A percentile compares a stretch with the other conserved stretches of the same genome.
phyloP scores from a whole-genome alignment of 1,140 invertebrate species.

The Apis laboriosa region DNA sequence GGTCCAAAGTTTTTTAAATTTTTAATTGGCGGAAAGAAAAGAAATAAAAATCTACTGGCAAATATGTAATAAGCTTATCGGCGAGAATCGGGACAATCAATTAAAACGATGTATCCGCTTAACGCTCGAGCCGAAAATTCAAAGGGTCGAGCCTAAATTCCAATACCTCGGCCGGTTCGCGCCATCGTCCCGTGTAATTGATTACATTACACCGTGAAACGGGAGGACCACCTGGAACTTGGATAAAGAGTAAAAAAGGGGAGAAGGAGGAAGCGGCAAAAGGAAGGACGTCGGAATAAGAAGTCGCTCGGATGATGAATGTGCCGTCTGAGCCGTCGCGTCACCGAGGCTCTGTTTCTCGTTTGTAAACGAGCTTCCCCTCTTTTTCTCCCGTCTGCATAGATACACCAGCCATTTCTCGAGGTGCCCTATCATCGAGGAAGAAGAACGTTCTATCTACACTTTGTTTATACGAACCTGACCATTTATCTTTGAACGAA shows the following conservation, averaged over 20 bases:
- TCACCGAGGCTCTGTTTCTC: slow-evolving; percentile 71
- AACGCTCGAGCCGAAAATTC: too few relatives aligned
- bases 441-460: too few relatives aligned
- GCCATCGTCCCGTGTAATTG: slow-evolving; percentile 45
- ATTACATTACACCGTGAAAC: slow-evolving; percentile 49
- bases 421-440: too few relatives aligned
- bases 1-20: too few relatives aligned
- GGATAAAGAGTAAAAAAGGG: slow-evolving; percentile 19
- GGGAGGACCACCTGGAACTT: slow-evolving; percentile 18
- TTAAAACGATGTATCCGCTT: too few relatives aligned
- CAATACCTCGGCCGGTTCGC: neutral
- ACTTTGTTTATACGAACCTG: too few relatives aligned
- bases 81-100: too few relatives aligned
- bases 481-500: too few relatives aligned
- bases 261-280: slow-evolving; percentile 9
- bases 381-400: slow-evolving; percentile 8
- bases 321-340: slow-evolving; percentile 61
- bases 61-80: too few relatives aligned
- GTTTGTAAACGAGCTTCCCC: slow-evolving; percentile 73
- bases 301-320: slow-evolving; percentile 72
- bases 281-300: slow-evolving; percentile 52
- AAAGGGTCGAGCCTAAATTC: slow-evolving; percentile 23
- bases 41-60: too few relatives aligned
- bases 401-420: neutral
- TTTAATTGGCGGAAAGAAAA: too few relatives aligned